phyloP scores from a whole-genome alignment of 2,113 vertebrate species.

The Trichomycterus rosablanca region DNA sequence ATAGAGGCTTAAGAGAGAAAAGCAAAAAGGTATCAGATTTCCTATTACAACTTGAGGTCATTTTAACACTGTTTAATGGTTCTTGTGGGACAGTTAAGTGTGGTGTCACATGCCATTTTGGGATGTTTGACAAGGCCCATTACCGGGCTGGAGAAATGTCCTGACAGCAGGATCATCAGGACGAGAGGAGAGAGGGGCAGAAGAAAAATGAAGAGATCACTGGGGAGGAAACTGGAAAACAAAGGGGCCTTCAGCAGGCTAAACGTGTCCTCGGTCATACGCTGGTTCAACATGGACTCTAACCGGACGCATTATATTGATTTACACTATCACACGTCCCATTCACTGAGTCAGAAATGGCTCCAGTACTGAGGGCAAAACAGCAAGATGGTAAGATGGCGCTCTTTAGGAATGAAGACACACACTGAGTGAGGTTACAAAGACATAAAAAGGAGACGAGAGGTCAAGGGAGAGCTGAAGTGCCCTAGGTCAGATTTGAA shows the following conservation, averaged over 20 bases:
- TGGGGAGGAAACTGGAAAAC: conserved; percentile 57
- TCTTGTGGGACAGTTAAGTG: conserved; percentile 33
- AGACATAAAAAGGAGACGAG: conserved; percentile 35
- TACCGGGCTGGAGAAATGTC: conserved; percentile 49
- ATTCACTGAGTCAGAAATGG: conserved; percentile 52
- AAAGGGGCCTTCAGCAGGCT: conserved; percentile 66
- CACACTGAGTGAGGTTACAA: conserved; percentile 51
- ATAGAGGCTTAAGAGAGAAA: too few species aligned
- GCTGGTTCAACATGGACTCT: conserved; percentile 57
- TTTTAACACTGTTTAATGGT: not conserved
- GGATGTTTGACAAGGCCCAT: conserved; percentile 51
- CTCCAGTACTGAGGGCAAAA: conserved; percentile 40
- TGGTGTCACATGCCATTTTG: conserved; percentile 44
- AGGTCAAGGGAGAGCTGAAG: conserved; percentile 50
- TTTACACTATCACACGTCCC: conserved; percentile 60
- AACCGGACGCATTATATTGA: conserved; percentile 63
- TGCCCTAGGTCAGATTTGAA: conserved; percentile 48
- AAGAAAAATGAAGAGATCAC: conserved; percentile 50
- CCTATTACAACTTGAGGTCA: not conserved
- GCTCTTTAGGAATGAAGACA: conserved; percentile 38
- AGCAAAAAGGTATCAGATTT: not conserved
- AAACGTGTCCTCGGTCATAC: conserved; percentile 58
- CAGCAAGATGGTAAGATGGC: conserved; percentile 43
- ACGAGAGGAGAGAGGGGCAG: conserved; percentile 37
- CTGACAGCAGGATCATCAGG: conserved; percentile 53